These are phyloP conservation scores for Lutjanus campechanus DNA, from an alignment of 2,797 vertebrate genomes.

Conservation along the genomic window DNA sequence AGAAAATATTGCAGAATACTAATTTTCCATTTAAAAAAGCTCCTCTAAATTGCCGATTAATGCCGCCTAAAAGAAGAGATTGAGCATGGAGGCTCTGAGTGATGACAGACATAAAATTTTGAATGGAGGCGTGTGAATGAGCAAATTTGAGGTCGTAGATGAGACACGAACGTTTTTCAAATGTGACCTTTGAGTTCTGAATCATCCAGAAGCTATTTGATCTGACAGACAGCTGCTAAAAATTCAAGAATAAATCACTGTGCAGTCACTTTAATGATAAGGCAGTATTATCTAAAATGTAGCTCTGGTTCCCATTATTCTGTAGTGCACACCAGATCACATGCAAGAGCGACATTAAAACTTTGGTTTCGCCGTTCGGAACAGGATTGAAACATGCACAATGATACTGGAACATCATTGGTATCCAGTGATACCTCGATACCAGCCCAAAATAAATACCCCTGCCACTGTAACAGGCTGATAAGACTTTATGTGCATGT, in stretches of 20 bases:
- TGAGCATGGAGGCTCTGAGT: not conserved
- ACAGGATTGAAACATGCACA: not conserved
- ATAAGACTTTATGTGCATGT: too few relatives aligned
- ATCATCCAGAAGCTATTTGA: not conserved
- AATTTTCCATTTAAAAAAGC: not conserved
- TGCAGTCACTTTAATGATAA: not conserved
- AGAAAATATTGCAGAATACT: not conserved
- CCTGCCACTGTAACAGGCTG: too few relatives aligned
- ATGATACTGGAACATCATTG: too few relatives aligned
- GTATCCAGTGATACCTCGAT: too few relatives aligned
- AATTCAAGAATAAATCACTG: not conserved
- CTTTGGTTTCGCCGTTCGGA: not conserved
- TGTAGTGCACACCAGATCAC: not conserved
- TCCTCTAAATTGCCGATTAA: not conserved
- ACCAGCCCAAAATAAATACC: too few relatives aligned
- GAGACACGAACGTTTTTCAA: not conserved
- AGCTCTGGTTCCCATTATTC: not conserved
- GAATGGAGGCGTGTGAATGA: slow-evolving; percentile 2
- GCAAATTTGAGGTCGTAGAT: not conserved
- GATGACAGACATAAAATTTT: not conserved
- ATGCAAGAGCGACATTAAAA: not conserved
- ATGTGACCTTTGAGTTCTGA: not conserved
- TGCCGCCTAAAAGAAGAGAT: not conserved
- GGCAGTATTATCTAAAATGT: not conserved
- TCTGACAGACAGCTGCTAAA: not conserved